phyloP scores from a whole-genome alignment of 2,113 vertebrate genomes.

The Suricata suricatta region DNA sequence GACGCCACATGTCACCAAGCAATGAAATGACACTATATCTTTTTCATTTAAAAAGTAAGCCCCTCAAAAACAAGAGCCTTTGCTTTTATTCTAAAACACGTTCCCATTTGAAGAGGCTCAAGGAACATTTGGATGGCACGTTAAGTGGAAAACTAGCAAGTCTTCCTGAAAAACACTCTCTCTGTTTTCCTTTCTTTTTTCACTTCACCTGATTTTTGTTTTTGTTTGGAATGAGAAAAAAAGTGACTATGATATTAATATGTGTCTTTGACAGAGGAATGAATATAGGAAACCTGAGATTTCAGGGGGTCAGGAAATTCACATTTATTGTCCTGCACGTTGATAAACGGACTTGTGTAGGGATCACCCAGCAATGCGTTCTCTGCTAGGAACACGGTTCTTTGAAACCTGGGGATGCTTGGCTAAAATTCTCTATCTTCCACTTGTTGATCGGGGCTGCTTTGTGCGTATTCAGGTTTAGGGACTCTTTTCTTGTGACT shows the following conservation, averaged over 20 bases:
- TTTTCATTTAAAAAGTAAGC: not conserved
- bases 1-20: not conserved
- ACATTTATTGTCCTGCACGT: not conserved
- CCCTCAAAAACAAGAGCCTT: not conserved
- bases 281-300: not conserved
- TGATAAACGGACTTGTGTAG: not conserved
- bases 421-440: slow-evolving; percentile 44
- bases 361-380: not conserved
- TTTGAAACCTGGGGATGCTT: not conserved
- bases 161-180: not conserved
- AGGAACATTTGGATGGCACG: not conserved
- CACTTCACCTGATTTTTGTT: not conserved
- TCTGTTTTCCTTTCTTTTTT: not conserved
- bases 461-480: slow-evolving; percentile 67
- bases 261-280: not conserved
- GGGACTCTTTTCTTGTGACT: slow-evolving; percentile 58
- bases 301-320: not conserved
- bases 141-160: not conserved
- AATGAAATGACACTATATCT: not conserved
- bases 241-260: not conserved
- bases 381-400: not conserved
- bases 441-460: slow-evolving; percentile 69
- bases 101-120: not conserved
- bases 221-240: not conserved
- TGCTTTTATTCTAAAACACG: not conserved